A percentile compares a stretch with the other conserved stretches of the same genome.
Conservation (phyloP, 2,113 vertebrate species). For the Ictalurus punctatus region DNA sequence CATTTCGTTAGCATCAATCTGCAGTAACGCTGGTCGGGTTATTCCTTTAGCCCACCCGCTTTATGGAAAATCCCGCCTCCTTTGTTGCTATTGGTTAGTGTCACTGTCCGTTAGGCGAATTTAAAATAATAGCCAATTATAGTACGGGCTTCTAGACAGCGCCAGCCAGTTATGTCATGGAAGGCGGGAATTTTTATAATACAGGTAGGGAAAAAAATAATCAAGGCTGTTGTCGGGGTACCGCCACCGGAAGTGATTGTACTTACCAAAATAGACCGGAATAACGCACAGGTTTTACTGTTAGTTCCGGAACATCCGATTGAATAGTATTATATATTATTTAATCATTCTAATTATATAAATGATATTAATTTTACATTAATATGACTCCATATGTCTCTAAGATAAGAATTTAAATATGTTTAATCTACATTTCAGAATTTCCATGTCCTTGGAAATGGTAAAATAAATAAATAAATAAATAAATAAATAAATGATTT, state of each 20-base stretch:
- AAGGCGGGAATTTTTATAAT: not conserved
- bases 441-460: not conserved
- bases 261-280: not conserved
- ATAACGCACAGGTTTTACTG: not conserved
- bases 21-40: not conserved
- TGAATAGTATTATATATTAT: not conserved
- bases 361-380: not conserved
- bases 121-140: not conserved
- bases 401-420: not conserved
- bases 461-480: too few relatives aligned
- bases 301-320: not conserved
- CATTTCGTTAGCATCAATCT: not conserved
- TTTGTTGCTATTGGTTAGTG: not conserved
- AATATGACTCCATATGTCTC: not conserved
- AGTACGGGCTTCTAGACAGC: accelerated
- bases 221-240: too few relatives aligned
- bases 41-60: not conserved
- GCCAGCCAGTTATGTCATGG: not conserved
- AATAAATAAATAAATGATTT: too few relatives aligned
- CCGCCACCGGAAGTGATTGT: not conserved
- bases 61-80: not conserved
- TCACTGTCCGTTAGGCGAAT: not conserved
- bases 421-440: not conserved
- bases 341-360: not conserved
- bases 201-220: not conserved